phyloP scores from a whole-genome alignment of 2,113 vertebrate genomes.

The Perca schrenkii region DNA sequence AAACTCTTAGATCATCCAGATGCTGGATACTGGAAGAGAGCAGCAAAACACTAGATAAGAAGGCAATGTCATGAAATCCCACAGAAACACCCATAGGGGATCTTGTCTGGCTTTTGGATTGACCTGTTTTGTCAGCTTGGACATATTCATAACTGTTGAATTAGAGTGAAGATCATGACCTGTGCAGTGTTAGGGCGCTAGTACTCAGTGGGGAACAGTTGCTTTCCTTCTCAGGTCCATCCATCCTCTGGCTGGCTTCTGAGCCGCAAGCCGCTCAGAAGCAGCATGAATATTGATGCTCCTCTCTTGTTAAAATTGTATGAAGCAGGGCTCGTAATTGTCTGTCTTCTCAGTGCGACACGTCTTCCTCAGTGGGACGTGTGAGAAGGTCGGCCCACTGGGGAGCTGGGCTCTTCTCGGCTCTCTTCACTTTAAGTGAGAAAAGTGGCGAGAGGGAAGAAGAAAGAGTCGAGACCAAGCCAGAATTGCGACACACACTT shows the following conservation, averaged over 20 bases:
- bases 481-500: slow-evolving; percentile 22
- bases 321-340: slow-evolving; percentile 64
- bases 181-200: neutral
- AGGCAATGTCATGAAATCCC: slow-evolving; percentile 37
- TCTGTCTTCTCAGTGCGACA: slow-evolving; percentile 50
- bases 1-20: neutral
- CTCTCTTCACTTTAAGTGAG: slow-evolving; percentile 53
- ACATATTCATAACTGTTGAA: slow-evolving; percentile 14
- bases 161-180: slow-evolving; percentile 28
- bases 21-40: neutral
- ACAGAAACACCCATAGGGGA: neutral
- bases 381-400: slow-evolving; percentile 69
- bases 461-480: slow-evolving; percentile 21
- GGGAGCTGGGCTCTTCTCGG: slow-evolving; percentile 52
- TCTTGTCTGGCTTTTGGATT: neutral
- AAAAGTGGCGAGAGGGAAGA: slow-evolving; percentile 35
- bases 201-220: slow-evolving; percentile 24
- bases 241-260: slow-evolving; percentile 3
- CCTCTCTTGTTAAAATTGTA: slow-evolving; percentile 70
- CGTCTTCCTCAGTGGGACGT: slow-evolving; percentile 48
- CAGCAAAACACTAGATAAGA: slow-evolving; percentile 30
- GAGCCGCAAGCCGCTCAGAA: neutral
- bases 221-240: slow-evolving; percentile 17
- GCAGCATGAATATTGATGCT: slow-evolving; percentile 70
- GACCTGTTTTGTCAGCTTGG: slow-evolving; percentile 18